Conservation (phyloP, 2,797 vertebrate genomes). For the Phrynocephalus vlangalii region DNA sequence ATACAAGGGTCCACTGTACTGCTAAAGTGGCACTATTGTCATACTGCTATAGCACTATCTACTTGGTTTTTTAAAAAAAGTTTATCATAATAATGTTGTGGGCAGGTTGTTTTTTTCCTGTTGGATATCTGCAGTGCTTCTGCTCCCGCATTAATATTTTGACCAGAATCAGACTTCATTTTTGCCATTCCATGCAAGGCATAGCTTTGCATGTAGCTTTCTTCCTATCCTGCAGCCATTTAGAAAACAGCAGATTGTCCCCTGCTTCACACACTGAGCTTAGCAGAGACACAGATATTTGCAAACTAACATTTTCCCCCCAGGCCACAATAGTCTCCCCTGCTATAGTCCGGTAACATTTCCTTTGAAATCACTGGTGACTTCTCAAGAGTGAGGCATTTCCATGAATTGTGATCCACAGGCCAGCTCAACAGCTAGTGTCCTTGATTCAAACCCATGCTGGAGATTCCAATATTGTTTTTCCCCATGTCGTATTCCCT, state of each 20-base stretch:
- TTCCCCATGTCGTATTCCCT: neutral
- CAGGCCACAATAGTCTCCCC: neutral
- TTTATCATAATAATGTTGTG: no score
- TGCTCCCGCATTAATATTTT: no score
- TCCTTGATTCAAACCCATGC: neutral
- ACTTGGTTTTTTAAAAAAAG: no score
- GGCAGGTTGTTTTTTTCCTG: no score
- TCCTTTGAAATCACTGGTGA: neutral
- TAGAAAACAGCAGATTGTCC: neutral
- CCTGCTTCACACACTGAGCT: neutral
- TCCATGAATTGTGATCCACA: neutral
- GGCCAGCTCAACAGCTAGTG: neutral
- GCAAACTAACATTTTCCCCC: neutral
- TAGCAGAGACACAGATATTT: neutral
- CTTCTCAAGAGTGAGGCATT: neutral
- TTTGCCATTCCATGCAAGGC: neutral
- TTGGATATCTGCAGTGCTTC: no score
- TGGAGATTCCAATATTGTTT: neutral
- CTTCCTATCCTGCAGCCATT: neutral
- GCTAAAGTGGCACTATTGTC: no score
- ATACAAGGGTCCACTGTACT: no score
- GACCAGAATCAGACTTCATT: no score
- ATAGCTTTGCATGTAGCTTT: neutral
- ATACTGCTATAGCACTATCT: no score
- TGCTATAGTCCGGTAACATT: no score